Percentiles rank a stretch among this genome's conserved stretches.
phyloP scores from a whole-genome alignment of 1,140 invertebrate genomes.

The Pogonomyrmex californicus region DNA sequence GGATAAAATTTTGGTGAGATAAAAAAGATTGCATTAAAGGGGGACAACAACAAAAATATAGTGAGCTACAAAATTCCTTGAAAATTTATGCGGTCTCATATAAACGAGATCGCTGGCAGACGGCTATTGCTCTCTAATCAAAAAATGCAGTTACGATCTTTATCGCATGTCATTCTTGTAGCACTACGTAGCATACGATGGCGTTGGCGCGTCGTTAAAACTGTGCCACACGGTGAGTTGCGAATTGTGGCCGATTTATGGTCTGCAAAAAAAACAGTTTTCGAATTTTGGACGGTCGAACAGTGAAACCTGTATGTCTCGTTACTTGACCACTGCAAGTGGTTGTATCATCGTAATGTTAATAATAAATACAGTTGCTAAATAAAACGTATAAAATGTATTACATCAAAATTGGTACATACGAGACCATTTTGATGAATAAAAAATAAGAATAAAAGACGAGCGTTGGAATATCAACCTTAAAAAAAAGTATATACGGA shows the following conservation, averaged over 20 bases:
- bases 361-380: background rate
- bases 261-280: constrained; percentile 40
- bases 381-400: background rate
- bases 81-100: constrained; percentile 42
- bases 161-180: constrained; percentile 52
- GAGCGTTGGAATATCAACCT: background rate
- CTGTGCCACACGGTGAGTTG: background rate
- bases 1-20: background rate
- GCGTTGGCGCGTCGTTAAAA: constrained; percentile 45
- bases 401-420: background rate
- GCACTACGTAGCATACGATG: constrained; percentile 18
- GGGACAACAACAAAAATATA: constrained; percentile 12
- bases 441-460: background rate
- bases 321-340: background rate
- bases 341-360: background rate
- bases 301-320: background rate
- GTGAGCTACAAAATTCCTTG: constrained; percentile 1
- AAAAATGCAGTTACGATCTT: constrained; percentile 62
- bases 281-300: background rate
- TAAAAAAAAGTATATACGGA: background rate
- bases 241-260: constrained; percentile 45
- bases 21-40: background rate
- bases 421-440: background rate
- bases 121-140: constrained; percentile 58
- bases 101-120: constrained; percentile 39